Evolutionary conservation across 2,113 vertebrate genomes (phyloP), one percentile per base, ranked within the genome.

Genomic region (Gymnorhina tibicen): DNA sequence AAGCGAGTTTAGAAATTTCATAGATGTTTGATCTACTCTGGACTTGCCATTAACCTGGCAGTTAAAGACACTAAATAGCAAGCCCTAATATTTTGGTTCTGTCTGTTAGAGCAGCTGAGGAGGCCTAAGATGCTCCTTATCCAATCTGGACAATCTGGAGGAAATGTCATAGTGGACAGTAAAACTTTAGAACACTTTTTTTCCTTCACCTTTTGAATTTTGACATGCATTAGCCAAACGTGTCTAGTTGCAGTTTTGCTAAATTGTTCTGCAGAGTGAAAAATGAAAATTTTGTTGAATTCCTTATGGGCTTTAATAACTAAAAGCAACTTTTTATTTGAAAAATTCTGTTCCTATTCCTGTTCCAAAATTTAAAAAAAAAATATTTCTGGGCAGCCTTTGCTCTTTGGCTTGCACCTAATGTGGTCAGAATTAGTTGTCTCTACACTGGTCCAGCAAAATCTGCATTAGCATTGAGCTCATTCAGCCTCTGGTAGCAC

Each of bases 371-470:
- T 66, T 28, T 4, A 4, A 2, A 39, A 19, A 14, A 18, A 2
- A 32, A 8, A 1, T 32, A 9, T 23, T 66, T 89, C n/a, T 53
- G 28, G 11, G 1, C 13, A 77, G 21, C 1, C 1, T 78, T 69
- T 84, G 26, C 28, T 69, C 21, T 28, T 81, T 62, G 3, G 0
- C 5, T 89, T 77, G 42, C 2, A 47, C 3, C 9, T 56, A 5
- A 8, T 2, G 0, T 18, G 28, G 5, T 50, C 33, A 83, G 23
- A 55, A 75, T 67, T 46, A 33, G 16, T 39, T 85, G 11, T 53
- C 4, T n/a, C 13, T 66, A 16, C 13, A 26, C 0, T 58, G 26
- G 17, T 50, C 3, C 1, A 6, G 4, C 1, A 5, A 50, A 27
- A 68, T 6, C 49, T 62, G 3, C 28, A 20, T 63, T 62, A 78